Percentiles rank a stretch among this genome's conserved stretches.
These are phyloP conservation scores for Lophochroa leadbeateri DNA, from an alignment of 2,113 vertebrate genomes.

Conservation along the genomic window DNA sequence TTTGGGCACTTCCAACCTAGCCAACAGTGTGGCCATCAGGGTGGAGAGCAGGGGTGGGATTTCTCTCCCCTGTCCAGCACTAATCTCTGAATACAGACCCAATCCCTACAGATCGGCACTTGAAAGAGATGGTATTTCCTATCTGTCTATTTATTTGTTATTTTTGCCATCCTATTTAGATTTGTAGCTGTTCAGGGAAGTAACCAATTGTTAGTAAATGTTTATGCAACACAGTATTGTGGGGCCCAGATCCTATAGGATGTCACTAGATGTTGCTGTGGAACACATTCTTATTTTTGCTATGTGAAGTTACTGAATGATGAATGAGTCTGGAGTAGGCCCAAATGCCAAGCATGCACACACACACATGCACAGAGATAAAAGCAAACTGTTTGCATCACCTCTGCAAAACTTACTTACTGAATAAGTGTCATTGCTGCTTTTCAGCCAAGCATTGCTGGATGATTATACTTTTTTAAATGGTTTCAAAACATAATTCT, in stretches of 20 bases:
- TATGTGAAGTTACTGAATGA: neutral
- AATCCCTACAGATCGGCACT: neutral
- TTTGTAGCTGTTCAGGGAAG: neutral
- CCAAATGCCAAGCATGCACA: neutral
- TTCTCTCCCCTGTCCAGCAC: neutral
- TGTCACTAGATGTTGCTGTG: neutral
- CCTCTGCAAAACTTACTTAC: neutral
- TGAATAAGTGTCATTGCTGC: neutral
- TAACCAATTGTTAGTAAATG: neutral
- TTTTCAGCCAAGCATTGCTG: neutral
- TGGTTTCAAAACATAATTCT: neutral
- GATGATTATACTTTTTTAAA: neutral
- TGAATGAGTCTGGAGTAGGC: neutral
- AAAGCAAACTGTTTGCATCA: neutral
- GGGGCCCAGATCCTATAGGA: neutral
- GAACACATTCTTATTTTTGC: neutral
- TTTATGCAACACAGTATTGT: neutral
- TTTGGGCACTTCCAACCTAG: neutral
- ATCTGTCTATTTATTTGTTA: neutral
- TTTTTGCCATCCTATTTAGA: neutral
- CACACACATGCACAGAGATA: neutral
- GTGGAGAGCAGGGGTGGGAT: neutral
- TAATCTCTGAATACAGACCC: neutral
- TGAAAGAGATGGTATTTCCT: neutral
- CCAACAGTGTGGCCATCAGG: neutral